phyloP scores from a whole-genome alignment of 1,140 invertebrate genomes.

The Sinonovacula constricta region DNA sequence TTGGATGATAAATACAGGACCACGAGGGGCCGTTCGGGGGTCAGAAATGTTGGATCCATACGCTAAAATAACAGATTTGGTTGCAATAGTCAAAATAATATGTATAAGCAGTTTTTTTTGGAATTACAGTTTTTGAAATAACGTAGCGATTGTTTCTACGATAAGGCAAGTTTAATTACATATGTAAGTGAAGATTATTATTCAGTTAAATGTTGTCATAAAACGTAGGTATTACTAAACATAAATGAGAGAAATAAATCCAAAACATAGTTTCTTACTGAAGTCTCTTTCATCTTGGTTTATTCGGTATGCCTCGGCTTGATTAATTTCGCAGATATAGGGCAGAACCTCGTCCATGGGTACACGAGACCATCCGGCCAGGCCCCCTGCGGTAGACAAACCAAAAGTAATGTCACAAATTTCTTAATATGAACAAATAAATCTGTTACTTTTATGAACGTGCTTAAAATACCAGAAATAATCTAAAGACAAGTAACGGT shows the following conservation, averaged over 20 bases:
- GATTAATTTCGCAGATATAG: slow-evolving; percentile 70
- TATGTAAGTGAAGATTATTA: not conserved
- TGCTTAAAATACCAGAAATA: not conserved
- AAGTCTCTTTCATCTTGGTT: slow-evolving; percentile 60
- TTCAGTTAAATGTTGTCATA: not conserved
- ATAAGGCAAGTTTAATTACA: not conserved
- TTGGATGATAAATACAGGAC: slow-evolving; percentile 55
- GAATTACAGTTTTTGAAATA: not conserved
- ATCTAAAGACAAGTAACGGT: not conserved
- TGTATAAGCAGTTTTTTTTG: not conserved
- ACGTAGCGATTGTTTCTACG: not conserved
- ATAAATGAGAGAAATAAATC: no score
- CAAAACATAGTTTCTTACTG: slow-evolving; percentile 64
- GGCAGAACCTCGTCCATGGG: slow-evolving; percentile 35
- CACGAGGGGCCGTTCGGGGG: slow-evolving; percentile 38
- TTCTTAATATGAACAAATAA: not conserved
- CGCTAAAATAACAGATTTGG: slow-evolving; percentile 27
- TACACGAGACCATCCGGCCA: slow-evolving; percentile 47
- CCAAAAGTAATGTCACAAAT: not conserved
- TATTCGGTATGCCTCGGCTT: slow-evolving; percentile 64
- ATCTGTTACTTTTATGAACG: not conserved
- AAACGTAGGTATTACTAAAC: no score
- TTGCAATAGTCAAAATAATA: not conserved
- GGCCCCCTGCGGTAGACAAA: slow-evolving; percentile 1
- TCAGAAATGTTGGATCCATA: slow-evolving; percentile 58